Conservation (phyloP, 2,797 vertebrate species). For the Benthosema pterotum region DNA sequence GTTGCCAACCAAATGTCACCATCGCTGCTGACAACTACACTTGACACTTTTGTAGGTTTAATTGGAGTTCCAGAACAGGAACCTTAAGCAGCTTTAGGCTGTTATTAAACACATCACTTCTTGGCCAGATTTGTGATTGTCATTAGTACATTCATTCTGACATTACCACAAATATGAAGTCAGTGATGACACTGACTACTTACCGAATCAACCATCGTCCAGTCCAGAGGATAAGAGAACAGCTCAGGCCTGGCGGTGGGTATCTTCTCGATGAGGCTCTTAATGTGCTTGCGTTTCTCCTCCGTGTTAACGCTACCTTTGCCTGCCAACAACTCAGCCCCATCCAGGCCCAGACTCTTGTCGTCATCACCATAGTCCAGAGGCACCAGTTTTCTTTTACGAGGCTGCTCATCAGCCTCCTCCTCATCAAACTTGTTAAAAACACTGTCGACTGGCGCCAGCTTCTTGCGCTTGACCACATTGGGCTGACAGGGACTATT, state of each 20-base stretch:
- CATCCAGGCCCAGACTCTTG: constrained; percentile 82
- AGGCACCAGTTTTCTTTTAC: constrained; percentile 96
- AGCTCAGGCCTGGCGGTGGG: constrained; percentile 97
- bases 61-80: too few species aligned
- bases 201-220: constrained; percentile 85
- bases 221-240: constrained; percentile 97
- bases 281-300: constrained; percentile 98
- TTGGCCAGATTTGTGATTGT: too few species aligned
- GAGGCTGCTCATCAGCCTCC: constrained; percentile 93
- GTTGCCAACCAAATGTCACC: too few species aligned
- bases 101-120: too few species aligned
- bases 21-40: too few species aligned
- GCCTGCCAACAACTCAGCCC: constrained; percentile 71
- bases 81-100: too few species aligned
- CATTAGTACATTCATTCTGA: neutral
- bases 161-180: neutral
- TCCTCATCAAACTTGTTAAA: constrained; percentile 99
- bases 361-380: constrained; percentile 98
- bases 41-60: too few species aligned
- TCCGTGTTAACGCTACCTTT: constrained; percentile 93
- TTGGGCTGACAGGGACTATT: constrained; percentile 94
- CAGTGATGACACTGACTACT: constrained; percentile 12
- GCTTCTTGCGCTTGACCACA: constrained; percentile 93
- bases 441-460: constrained; percentile 91
- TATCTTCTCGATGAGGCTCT: constrained; percentile 99